phyloP scores from a whole-genome alignment of 2,113 vertebrate species.

The Alligator sinensis region DNA sequence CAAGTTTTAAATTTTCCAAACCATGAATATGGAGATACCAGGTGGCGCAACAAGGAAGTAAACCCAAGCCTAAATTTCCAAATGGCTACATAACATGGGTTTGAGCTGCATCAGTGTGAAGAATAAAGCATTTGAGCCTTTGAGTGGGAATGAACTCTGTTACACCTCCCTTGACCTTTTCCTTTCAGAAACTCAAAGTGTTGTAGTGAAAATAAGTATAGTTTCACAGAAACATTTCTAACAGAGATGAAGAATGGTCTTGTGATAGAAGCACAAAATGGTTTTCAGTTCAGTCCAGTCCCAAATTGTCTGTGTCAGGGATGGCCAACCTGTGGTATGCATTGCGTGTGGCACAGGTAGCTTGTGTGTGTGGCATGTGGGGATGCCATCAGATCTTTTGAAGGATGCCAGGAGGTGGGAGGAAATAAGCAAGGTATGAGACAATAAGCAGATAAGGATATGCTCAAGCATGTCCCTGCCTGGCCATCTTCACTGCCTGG shows the following conservation, averaged over 20 bases:
- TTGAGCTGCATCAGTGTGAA: not conserved
- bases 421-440: too few species aligned
- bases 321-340: too few species aligned
- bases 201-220: not conserved
- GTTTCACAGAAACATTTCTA: not conserved
- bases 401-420: too few species aligned
- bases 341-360: not conserved
- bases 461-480: too few species aligned
- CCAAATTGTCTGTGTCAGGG: not conserved
- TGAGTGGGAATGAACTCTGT: not conserved
- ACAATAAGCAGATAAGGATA: too few species aligned
- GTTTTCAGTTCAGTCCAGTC: not conserved
- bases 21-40: constrained; percentile 39
- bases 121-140: not conserved
- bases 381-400: too few species aligned
- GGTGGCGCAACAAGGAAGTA: constrained; percentile 18
- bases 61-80: constrained; percentile 1
- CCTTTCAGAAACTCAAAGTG: not conserved
- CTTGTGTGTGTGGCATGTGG: not conserved
- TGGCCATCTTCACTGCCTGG: too few species aligned
- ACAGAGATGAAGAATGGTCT: not conserved
- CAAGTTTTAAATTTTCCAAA: constrained; percentile 64
- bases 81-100: not conserved
- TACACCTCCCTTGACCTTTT: not conserved
- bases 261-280: not conserved